These are phyloP conservation scores for Odontomyia ornata DNA, from an alignment of 2,888 invertebrate species.

Conservation along the genomic window DNA sequence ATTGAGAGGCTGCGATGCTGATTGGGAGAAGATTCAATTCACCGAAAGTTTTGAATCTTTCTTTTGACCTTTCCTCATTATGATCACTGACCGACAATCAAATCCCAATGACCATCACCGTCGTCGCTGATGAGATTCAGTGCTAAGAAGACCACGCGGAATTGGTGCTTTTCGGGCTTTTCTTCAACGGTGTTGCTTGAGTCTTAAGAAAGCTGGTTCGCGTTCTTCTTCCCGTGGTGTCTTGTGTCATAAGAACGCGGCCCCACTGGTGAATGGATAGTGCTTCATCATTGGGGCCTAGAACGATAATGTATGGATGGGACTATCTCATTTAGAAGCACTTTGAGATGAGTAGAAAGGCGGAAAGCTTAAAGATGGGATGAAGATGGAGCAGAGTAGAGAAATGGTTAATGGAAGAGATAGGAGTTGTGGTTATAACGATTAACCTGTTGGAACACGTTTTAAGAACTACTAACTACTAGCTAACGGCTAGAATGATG, in stretches of 20 bases:
- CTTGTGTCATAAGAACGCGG: no score
- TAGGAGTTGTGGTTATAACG: background rate
- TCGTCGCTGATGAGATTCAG: background rate
- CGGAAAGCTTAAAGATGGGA: background rate
- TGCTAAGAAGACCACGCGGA: background rate
- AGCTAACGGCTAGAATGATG: background rate
- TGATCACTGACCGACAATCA: slow-evolving; percentile 12
- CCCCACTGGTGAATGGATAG: no score
- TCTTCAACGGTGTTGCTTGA: background rate
- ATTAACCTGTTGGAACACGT: slow-evolving; percentile 10
- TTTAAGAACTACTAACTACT: background rate
- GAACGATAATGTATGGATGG: background rate
- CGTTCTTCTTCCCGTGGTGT: background rate
- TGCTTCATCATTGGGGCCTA: no score
- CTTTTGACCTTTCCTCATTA: slow-evolving; percentile 35
- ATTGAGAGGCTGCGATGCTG: background rate
- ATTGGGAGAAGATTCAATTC: slow-evolving; percentile 8
- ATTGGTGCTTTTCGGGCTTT: background rate
- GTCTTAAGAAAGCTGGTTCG: background rate
- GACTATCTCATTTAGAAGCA: background rate
- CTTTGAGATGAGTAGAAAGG: background rate
- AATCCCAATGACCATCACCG: slow-evolving; percentile 2
- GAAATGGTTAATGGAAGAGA: background rate
- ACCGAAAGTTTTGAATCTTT: slow-evolving; percentile 37
- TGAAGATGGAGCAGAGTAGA: background rate